phyloP scores from a whole-genome alignment of 2,797 vertebrate species.

The Hipposideros larvatus region DNA sequence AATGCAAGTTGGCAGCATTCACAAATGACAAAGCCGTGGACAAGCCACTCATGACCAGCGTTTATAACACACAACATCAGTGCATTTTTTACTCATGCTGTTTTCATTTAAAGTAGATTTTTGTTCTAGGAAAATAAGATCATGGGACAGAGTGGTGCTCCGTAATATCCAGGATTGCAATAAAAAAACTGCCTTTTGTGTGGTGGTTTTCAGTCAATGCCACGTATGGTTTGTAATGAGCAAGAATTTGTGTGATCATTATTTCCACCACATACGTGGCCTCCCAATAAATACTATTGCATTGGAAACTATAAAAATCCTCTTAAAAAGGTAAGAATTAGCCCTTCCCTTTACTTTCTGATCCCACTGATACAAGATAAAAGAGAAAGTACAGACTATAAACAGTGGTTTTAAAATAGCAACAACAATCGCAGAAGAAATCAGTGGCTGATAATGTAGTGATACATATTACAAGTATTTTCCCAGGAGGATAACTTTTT shows the following conservation, averaged over 20 bases:
- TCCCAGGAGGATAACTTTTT: neutral
- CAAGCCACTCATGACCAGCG: neutral
- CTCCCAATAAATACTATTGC: neutral
- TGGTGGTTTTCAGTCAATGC: neutral
- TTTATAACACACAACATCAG: neutral
- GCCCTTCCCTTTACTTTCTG: neutral
- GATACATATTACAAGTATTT: slow-evolving; percentile 2
- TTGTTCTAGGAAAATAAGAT: neutral
- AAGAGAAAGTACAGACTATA: slow-evolving; percentile 49
- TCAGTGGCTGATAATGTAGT: slow-evolving; percentile 17
- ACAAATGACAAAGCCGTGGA: neutral
- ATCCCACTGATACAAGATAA: slow-evolving; percentile 48
- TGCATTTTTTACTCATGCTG: neutral
- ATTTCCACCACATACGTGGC: neutral
- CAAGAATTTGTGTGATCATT: slow-evolving; percentile 35
- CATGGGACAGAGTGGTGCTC: neutral
- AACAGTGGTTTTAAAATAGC: slow-evolving; percentile 64
- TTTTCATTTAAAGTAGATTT: slow-evolving; percentile 36
- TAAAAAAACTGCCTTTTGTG: neutral
- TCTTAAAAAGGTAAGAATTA: slow-evolving; percentile 61
- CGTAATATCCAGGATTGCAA: neutral
- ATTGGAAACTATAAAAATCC: slow-evolving; percentile 58
- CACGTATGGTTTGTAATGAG: neutral
- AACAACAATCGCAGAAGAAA: slow-evolving; percentile 51
- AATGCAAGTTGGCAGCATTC: neutral